Base-by-base conservation (phyloP, 2,888 invertebrate species). In the Meta bourneti region DNA sequence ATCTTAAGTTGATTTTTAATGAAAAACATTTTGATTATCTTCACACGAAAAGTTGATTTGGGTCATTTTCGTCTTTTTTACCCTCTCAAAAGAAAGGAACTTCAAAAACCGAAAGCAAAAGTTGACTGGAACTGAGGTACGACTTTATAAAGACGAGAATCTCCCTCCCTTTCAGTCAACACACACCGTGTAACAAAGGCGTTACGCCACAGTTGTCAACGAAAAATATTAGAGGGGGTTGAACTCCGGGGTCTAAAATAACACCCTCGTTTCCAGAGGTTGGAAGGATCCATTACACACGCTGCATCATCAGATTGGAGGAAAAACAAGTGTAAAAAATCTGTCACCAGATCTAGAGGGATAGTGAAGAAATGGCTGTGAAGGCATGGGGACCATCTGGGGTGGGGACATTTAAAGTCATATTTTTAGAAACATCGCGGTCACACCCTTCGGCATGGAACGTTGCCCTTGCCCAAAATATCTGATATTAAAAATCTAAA, bases 251-350 rank as follows among this genome's bases (percentile, higher is more conserved):
- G 81, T 70, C 69, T 11, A 82, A 82, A 82, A 82, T 82, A 82
- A 82, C 34, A 51, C 49, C n/a, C 71, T 51, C 71, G 19, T 80
- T 48, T 80, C 54, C 4, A 8, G 8, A 11, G 48, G 48, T 34
- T 16, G 71, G 70, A 8, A 70, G 81, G 54, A 51, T 75, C 79
- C 87, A 87, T 87, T 87, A 52, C 71, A 79, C 54, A 70, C 20
- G 34, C 81, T 34, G 20, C 81, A 72, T 83, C 71, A 83, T 83
- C 87, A 87, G 78, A 87, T 87, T 87, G 34, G 19, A 19, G 79
- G 20, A 52, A 51, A 72, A 72, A 71, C 87, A 87, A 87, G 71
- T 87, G 79, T 80, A 87, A 87, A 87, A 87, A 87, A 87, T 87
- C 87, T 79, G 87, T 87, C 87, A 87, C 79, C 87, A 80, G 79